These are phyloP conservation scores for Montipora sp. DNA, from an alignment of 64 coral and sea anemone genomes.

Conservation along the genomic window DNA sequence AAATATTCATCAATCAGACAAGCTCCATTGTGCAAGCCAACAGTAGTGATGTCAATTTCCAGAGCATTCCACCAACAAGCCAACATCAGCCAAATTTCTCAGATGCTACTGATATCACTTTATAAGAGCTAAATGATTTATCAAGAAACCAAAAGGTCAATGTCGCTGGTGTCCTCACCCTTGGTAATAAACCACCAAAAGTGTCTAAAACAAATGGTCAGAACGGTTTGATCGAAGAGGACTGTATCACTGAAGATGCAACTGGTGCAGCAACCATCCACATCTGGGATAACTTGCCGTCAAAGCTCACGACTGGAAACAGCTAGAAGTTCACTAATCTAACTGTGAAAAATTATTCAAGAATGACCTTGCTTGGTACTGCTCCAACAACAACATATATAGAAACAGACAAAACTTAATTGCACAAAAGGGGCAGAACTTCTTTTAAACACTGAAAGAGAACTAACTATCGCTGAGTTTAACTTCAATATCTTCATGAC, in stretches of 20 bases:
- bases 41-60: neutral
- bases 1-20: neutral
- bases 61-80: neutral
- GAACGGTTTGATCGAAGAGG: constrained; percentile 56
- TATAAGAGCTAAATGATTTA: too few species aligned
- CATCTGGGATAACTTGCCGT: constrained; percentile 59
- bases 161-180: constrained; percentile 40
- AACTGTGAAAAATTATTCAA: constrained; percentile 61
- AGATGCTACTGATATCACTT: too few species aligned
- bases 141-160: constrained; percentile 70
- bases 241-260: constrained; percentile 61
- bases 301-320: constrained; percentile 37
- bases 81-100: too few species aligned
- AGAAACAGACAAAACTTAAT: constrained; percentile 30
- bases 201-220: constrained; percentile 56
- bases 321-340: constrained; percentile 46
- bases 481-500: constrained; percentile 13
- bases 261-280: constrained; percentile 46
- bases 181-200: constrained; percentile 57
- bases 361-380: constrained; percentile 52
- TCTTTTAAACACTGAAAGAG: constrained; percentile 34
- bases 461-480: constrained; percentile 46
- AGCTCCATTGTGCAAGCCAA: neutral
- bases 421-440: constrained; percentile 45
- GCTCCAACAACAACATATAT: constrained; percentile 41